Conservation (phyloP, 2,113 vertebrate genomes). For the Tupaia tana region DNA sequence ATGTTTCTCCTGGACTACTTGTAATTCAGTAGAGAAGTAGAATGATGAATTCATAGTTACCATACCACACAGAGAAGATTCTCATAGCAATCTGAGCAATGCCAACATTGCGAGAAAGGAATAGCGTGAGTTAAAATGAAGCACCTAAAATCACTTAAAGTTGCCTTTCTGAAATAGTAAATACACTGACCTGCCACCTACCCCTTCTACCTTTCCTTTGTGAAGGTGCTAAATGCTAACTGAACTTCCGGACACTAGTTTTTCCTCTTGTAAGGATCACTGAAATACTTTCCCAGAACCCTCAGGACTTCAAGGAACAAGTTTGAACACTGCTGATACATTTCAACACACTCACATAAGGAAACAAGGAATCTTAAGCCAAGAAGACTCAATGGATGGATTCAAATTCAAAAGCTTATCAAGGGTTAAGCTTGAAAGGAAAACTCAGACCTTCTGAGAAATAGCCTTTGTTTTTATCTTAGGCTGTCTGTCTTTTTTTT, state of each 20-base stretch:
- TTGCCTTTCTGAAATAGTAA: not conserved
- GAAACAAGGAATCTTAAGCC: not conserved
- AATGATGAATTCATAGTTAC: not conserved
- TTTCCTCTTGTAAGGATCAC: not conserved
- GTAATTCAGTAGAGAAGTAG: not conserved
- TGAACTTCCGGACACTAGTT: not conserved
- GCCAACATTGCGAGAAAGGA: not conserved
- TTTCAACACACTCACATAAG: not conserved
- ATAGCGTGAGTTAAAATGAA: not conserved
- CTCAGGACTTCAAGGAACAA: not conserved
- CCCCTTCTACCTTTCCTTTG: not conserved
- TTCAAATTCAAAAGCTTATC: not conserved
- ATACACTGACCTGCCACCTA: not conserved
- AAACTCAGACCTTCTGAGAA: not conserved
- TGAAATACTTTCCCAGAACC: not conserved
- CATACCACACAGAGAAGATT: not conserved
- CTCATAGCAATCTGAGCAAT: not conserved
- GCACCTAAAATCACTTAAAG: not conserved
- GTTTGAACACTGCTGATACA: not conserved
- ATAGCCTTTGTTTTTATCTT: not conserved
- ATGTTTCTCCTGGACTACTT: not conserved
- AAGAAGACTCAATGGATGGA: not conserved
- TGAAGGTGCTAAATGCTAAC: not conserved
- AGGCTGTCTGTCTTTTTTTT: too few species aligned
- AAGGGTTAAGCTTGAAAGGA: not conserved